phyloP scores from a whole-genome alignment of 2,113 vertebrate species.

The Pristiophorus japonicus region DNA sequence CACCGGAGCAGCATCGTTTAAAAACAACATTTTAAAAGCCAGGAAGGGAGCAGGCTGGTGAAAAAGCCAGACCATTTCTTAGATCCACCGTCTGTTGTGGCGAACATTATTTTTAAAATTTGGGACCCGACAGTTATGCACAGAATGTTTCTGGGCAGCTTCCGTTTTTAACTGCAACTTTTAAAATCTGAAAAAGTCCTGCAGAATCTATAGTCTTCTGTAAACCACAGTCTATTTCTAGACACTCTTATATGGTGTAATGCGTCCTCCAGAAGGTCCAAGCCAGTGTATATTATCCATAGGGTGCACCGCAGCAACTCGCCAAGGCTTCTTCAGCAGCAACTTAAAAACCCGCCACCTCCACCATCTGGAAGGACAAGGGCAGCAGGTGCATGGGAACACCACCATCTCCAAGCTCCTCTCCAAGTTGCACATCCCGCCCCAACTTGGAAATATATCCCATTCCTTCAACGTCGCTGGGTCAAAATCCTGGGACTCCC shows the following conservation, averaged over 20 bases:
- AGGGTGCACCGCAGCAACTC: neutral
- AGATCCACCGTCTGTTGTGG: too few relatives aligned
- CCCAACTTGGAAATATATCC: neutral
- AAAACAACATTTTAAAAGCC: too few relatives aligned
- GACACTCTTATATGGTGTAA: neutral
- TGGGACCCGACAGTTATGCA: too few relatives aligned
- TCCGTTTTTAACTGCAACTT: neutral
- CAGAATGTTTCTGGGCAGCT: too few relatives aligned
- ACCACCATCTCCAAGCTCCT: neutral
- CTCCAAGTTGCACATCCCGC: neutral
- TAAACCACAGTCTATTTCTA: neutral
- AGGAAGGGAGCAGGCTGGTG: too few relatives aligned
- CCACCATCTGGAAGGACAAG: neutral
- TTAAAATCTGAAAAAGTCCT: neutral
- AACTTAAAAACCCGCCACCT: neutral
- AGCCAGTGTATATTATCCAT: neutral
- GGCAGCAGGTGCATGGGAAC: neutral
- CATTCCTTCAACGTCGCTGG: neutral
- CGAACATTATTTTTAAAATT: too few relatives aligned
- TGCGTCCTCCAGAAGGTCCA: neutral
- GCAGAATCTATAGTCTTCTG: too few relatives aligned
- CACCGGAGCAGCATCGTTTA: too few relatives aligned
- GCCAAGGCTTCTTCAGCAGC: neutral
- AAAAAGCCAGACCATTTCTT: too few relatives aligned
- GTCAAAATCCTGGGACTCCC: neutral